Evolutionary conservation across 1,140 invertebrate genomes (phyloP).

Genomic region (Hyles vespertilio): DNA sequence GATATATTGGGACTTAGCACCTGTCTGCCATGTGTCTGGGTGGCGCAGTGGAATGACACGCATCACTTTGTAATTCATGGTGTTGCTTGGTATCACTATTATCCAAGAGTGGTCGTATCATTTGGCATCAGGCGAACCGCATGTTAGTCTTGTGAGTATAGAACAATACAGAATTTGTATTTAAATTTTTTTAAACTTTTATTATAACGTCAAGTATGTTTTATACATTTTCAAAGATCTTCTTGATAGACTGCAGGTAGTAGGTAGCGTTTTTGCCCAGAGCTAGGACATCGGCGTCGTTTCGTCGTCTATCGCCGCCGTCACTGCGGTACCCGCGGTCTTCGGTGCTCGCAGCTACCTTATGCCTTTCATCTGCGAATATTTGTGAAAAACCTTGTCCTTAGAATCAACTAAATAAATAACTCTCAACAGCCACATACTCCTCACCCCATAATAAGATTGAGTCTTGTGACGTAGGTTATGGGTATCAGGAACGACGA

Average conservation of each 20-base stretch:
- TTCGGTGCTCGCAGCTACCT: not conserved
- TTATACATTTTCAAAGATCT: conserved; percentile 20
- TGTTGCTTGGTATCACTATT: too few species aligned
- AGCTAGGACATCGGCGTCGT: conserved; percentile 19
- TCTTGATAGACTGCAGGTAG: conserved; percentile 27
- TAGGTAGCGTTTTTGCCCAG: conserved; percentile 28
- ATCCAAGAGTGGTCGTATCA: too few species aligned
- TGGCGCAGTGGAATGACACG: too few species aligned
- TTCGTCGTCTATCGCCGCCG: not conserved
- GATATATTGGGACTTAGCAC: too few species aligned
- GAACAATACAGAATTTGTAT: too few species aligned
- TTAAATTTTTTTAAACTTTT: too few species aligned
- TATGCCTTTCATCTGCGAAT: not conserved
- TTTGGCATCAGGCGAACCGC: too few species aligned
- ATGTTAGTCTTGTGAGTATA: too few species aligned
- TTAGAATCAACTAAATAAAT: not conserved
- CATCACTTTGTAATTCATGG: too few species aligned
- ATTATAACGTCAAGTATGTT: not conserved
- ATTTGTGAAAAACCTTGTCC: not conserved
- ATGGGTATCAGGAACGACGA: not conserved
- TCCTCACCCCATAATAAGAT: not conserved
- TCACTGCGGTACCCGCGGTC: not conserved
- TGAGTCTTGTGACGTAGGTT: not conserved
- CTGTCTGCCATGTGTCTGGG: too few species aligned
- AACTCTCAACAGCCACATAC: not conserved